Evolutionary conservation across 37 sponge, comb jelly and placozoan species (phyloP).

Genomic region (Aphrocallistes beatrix): DNA sequence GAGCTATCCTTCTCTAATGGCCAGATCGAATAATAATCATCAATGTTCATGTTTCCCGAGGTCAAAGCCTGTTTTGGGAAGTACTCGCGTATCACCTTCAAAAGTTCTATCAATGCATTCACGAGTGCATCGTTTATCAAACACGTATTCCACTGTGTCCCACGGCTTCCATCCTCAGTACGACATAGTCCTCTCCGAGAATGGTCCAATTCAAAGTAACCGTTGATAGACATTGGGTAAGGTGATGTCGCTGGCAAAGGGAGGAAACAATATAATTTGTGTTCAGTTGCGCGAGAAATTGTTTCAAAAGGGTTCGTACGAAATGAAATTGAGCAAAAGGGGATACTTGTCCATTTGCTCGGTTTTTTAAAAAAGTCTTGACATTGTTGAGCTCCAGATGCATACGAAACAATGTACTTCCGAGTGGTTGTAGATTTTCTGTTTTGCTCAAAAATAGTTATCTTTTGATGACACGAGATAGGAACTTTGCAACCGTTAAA

Average conservation of each 20-base stretch:
- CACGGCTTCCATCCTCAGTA: not conserved
- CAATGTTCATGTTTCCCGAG: not conserved
- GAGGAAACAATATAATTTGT: constrained; percentile 5
- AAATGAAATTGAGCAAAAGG: not conserved
- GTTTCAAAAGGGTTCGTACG: not conserved
- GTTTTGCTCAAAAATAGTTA: not conserved
- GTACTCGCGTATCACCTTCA: not conserved
- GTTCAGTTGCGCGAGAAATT: not conserved
- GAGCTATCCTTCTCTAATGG: not conserved
- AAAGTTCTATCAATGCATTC: constrained; percentile 10
- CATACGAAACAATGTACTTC: not conserved
- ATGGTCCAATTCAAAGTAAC: not conserved
- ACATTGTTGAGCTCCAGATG: not conserved
- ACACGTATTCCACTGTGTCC: constrained; percentile 23
- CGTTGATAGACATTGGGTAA: constrained; percentile 6
- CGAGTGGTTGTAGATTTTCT: not conserved
- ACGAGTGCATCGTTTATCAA: constrained; percentile 21
- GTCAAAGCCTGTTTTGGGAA: too few relatives aligned
- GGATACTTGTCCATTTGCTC: not conserved
- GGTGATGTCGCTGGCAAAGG: not conserved
- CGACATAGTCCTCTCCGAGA: not conserved
- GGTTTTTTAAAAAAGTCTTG: not conserved
- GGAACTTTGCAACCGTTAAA: not conserved
- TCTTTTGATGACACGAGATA: not conserved
- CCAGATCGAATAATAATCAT: not conserved